These are phyloP conservation scores for Rhagium mordax DNA, from an alignment of 2,888 invertebrate genomes.

Conservation along the genomic window DNA sequence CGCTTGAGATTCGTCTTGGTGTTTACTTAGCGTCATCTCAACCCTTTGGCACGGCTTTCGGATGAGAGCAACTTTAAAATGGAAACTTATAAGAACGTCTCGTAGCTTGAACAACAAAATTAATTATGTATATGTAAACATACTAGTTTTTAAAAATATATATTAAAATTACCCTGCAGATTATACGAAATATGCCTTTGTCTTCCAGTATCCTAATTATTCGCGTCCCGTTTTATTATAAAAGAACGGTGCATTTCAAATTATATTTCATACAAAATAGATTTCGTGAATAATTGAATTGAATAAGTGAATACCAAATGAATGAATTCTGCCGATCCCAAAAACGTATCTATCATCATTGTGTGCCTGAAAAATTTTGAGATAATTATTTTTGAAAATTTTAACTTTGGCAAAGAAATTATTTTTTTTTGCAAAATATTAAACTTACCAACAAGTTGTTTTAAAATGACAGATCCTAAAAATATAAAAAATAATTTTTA, in stretches of 20 bases:
- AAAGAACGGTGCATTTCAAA: not conserved
- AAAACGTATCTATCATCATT: too few species aligned
- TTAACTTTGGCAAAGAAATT: too few species aligned
- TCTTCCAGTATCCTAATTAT: slow-evolving; percentile 6
- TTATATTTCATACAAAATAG: not conserved
- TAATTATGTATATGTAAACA: slow-evolving; percentile 65
- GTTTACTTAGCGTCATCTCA: slow-evolving; percentile 70
- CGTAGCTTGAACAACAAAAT: slow-evolving; percentile 64
- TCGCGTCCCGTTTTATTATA: not conserved
- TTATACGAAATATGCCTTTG: not conserved
- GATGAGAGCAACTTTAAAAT: slow-evolving; percentile 69
- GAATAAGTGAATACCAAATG: not conserved
- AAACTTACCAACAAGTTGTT: too few species aligned
- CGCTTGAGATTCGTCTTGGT: slow-evolving; percentile 69
- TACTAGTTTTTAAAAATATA: slow-evolving; percentile 32
- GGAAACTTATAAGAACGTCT: slow-evolving; percentile 68
- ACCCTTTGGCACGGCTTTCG: slow-evolving; percentile 67
- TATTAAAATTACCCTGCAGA: slow-evolving; percentile 26
- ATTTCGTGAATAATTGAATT: not conserved
- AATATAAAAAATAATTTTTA: too few species aligned
- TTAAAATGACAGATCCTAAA: too few species aligned
- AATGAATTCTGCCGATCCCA: too few species aligned
- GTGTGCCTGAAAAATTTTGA: too few species aligned
- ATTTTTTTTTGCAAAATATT: too few species aligned
- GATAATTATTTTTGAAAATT: too few species aligned